Evolutionary conservation across 2,888 invertebrate genomes (phyloP), one percentile per base, ranked within the genome.

Genomic region (Bembecia ichneumoniformis): DNA sequence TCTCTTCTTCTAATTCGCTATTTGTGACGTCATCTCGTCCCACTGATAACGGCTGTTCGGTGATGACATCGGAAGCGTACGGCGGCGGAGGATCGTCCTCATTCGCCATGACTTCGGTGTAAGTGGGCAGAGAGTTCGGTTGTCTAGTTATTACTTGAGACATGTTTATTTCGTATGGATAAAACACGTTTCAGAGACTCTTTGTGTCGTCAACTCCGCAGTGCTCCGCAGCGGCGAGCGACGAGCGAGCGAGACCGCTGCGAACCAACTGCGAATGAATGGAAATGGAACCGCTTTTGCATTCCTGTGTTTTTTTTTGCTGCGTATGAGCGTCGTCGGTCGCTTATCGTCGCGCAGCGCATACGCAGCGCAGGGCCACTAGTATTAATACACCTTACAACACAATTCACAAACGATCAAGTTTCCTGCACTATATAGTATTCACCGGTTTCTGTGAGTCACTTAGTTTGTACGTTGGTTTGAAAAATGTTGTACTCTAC

Each of bases 271-370:
- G 28, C 28, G 28, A 9, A 28, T 28, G 28, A 28, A 28, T 28
- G 28, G 28, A 28, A n/a, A n/a, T n/a, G n/a, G 28, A 28, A 49
- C 43, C 35, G 49, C 46, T 49, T 51, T 36, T 35, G 47, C 49
- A 45, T 47, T 49, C 47, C 36, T 28, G 49, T 44, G 16, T 36
- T n/a, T 49, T 43, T n/a, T 28, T 28, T 28, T 28, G 28, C 28
- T 47, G 49, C n/a, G 48, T 51, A 51, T 51, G 51, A 47, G 49
- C 51, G 47, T 43, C 46, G 49, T 35, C 46, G 43, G 40, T 50
- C 43, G 43, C 46, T 46, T 4, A 20, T 40, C 35, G 45, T 7
- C 13, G 2, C 35, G 40, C 47, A 47, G 11, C 47, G 13, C 16
- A 50, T 50, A 16, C 17, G 17, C 17, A 17, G 4, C 17, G 17